phyloP scores from a whole-genome alignment of 2,888 invertebrate genomes.

The Linnaemya vulpina region DNA sequence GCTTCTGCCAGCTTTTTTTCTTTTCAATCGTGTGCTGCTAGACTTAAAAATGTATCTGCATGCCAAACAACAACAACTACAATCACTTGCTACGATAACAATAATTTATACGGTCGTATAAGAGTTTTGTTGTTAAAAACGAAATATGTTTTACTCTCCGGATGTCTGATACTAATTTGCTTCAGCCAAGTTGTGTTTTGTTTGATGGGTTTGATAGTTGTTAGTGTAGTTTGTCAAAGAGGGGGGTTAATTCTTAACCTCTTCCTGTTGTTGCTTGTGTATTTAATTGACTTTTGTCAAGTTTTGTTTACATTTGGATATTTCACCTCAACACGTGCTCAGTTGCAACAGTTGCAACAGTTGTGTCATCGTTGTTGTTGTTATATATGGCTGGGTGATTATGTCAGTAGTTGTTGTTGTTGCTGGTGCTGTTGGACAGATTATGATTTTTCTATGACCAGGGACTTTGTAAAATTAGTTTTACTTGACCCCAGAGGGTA shows the following conservation, averaged over 20 bases:
- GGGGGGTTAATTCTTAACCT: background rate
- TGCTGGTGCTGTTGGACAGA: background rate
- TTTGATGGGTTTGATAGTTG: slow-evolving; percentile 56
- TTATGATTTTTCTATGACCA: background rate
- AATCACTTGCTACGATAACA: slow-evolving; percentile 1
- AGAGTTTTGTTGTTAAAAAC: slow-evolving; percentile 29
- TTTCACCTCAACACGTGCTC: slow-evolving; percentile 58
- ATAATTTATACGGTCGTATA: slow-evolving; percentile 41
- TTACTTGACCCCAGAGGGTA: too few species aligned
- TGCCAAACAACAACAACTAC: slow-evolving; percentile 15
- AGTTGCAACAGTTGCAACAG: slow-evolving; percentile 60
- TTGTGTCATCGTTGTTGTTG: slow-evolving; percentile 6
- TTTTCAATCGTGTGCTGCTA: slow-evolving; percentile 13
- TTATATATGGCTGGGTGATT: too few species aligned
- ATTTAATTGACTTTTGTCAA: slow-evolving; percentile 7
- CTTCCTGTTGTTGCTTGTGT: slow-evolving; percentile 30
- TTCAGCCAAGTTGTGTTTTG: slow-evolving; percentile 67
- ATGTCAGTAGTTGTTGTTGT: background rate
- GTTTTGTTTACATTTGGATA: slow-evolving; percentile 56
- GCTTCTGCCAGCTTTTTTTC: slow-evolving; percentile 12
- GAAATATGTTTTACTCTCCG: background rate
- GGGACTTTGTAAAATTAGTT: too few species aligned
- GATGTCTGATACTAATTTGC: slow-evolving; percentile 24
- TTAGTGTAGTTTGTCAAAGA: background rate
- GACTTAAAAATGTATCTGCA: slow-evolving; percentile 44